Base-by-base conservation (phyloP, 2,113 vertebrate species). In the Psammodynastes pulverulentus region DNA sequence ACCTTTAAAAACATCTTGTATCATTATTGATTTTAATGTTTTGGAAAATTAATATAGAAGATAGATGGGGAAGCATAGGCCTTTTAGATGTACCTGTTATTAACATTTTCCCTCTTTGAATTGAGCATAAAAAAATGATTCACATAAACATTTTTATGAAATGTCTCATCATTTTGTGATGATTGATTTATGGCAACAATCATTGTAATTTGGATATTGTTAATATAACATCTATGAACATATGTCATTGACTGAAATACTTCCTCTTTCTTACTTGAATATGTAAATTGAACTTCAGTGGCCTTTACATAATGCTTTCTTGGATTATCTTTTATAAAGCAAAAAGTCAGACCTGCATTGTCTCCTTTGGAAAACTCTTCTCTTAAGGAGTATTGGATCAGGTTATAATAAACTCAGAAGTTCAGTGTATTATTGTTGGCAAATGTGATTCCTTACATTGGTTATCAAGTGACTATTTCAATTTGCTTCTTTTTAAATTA, bases 51-150 rank as follows among this genome's bases (percentile, higher is more conserved):
- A 89, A 89, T 17, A 4, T 43, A 39, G 0, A 3, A 26, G 0
- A 2, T 17, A 89, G 29, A 45, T n/a, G 23, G 3, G 0, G 1
- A 89, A 93, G 39, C 19, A 4, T 15, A 58, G 45, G 52, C 62
- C 29, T 91, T 15, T 0, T 17, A 88, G 93, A 10, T 10, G 92
- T 29, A 29, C 7, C 21, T 87, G 12, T 39, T 13, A 52, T 9
- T 89, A 84, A 91, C 79, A 91, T 54, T 93, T 56, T 87, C 86
- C 93, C 58, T 53, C 0, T 58, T 49, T 49, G 49, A 52, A 93
- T 87, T 89, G 88, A 92, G 23, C 26, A 23, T 86, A 45, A 58
- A 53, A 51, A n/a, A 26, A 29, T 87, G 54, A 67, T 39, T 39
- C 45, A 49, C 53, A 9, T 62, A 15, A 34, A 43, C n/a, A 48